Base-by-base conservation (phyloP, 2,797 vertebrate genomes). In the Delichon dasypus region DNA sequence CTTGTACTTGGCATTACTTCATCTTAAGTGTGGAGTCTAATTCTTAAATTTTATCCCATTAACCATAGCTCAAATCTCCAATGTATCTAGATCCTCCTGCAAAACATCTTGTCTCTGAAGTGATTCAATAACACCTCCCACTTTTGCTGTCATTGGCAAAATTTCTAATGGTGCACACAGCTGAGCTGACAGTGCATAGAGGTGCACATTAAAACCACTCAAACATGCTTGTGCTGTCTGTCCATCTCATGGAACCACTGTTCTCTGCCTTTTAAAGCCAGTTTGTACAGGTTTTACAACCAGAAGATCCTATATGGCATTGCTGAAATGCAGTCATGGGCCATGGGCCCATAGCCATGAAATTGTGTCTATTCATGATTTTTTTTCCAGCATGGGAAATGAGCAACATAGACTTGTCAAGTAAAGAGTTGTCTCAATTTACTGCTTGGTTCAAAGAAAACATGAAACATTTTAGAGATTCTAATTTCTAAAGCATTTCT, bases 371-470 rank as follows among this genome's bases (percentile, higher is more conserved):
- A 64, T 79, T 95, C 25, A 6, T 26, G 14, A 47, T 45, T 54
- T 75, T 88, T 81, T 90, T 91, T 79, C 89, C 91, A 94, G 45
- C 30, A 76, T 3, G 5, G 80, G 64, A 92, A 94, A 82, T 71
- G 44, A 93, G 55, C 79, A 85, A 26, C 70, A 47, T 7, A 91
- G 91, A 88, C 67, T 47, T 90, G 58, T 95, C 55, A 93, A 50
- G 26, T 66, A 61, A 71, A 73, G 53, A 81, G 66, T 48, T 93
- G 60, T 88, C 82, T 93, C 71, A 88, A 66, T 84, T 85, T 92
- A 53, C 42, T 72, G 19, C 64, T 86, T 73, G 25, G 53, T 92
- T 94, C 91, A 94, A 97, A 95, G 42, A 93, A 96, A 96, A 84
- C 32, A 94, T 53, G 27, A 88, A 84, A 20, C 1, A 1, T 70